Evolutionary conservation across 1,140 invertebrate species (phyloP).

Genomic region (Drosophila ficusphila): DNA sequence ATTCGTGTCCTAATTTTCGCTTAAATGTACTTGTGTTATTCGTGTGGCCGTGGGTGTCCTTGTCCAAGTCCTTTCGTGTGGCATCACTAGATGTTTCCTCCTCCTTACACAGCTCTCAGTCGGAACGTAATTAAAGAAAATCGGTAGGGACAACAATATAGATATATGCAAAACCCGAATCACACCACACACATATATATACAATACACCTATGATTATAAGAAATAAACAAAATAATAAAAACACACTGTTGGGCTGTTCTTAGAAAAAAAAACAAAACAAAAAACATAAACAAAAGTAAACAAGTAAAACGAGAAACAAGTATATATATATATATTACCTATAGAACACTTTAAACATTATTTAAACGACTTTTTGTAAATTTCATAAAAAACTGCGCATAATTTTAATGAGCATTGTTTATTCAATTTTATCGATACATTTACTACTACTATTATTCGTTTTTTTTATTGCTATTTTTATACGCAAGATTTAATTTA

Average conservation of each 20-base stretch:
- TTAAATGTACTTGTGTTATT: not conserved
- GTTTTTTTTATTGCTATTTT: constrained; percentile 44
- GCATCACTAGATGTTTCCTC: not conserved
- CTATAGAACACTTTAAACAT: constrained; percentile 39
- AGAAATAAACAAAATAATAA: constrained; percentile 31
- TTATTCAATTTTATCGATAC: constrained; percentile 44
- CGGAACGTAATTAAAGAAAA: constrained; percentile 12
- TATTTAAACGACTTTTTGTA: constrained; percentile 68
- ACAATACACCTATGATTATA: constrained; percentile 33
- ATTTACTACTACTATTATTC: constrained; percentile 17
- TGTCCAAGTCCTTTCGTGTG: not conserved
- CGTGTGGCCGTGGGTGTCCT: not conserved
- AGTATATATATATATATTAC: constrained; percentile 47
- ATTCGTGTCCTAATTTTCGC: not conserved
- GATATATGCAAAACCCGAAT: constrained; percentile 18
- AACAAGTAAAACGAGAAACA: constrained; percentile 26
- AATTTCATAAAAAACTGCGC: constrained; percentile 67
- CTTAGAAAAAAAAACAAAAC: constrained; percentile 59
- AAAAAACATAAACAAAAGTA: constrained; percentile 18
- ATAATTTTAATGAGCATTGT: constrained; percentile 30
- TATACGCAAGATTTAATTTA: constrained; percentile 62
- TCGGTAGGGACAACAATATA: constrained; percentile 12
- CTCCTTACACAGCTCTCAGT: constrained; percentile 16
- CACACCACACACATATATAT: constrained; percentile 26
- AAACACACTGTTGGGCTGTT: constrained; percentile 79